A percentile compares a stretch with the other conserved stretches of the same genome.
phyloP scores from a whole-genome alignment of 2,888 invertebrate species.

The Yponomeuta plumbellus region DNA sequence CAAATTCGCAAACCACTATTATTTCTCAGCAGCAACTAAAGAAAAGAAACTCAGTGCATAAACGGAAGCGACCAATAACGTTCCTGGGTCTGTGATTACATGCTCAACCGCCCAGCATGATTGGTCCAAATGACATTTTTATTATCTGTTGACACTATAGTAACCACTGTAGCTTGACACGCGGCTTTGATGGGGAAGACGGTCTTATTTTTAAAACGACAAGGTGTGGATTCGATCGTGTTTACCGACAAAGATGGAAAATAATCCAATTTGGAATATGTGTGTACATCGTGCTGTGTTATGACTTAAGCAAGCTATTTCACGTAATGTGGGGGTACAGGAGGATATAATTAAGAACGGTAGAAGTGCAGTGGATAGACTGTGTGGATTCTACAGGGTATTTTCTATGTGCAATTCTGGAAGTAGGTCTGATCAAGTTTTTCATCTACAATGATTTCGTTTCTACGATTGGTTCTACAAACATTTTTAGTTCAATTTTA shows the following conservation, averaged over 20 bases:
- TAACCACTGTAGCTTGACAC: neutral
- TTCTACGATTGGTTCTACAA: no score
- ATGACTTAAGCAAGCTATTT: constrained; percentile 5
- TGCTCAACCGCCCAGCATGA: constrained; percentile 28
- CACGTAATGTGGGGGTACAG: neutral
- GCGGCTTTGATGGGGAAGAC: neutral
- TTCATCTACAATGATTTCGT: no score
- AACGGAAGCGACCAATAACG: constrained; percentile 27
- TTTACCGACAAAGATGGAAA: neutral
- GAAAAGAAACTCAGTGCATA: constrained; percentile 13
- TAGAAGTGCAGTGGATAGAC: no score
- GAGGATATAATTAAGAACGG: no score
- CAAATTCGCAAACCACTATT: neutral
- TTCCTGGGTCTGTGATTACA: constrained; percentile 24
- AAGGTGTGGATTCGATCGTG: neutral
- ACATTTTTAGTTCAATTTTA: no score
- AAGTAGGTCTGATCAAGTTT: no score
- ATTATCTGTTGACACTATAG: constrained; percentile 17
- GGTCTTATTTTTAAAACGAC: neutral
- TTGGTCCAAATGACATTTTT: constrained; percentile 26
- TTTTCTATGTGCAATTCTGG: no score
- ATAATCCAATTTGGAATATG: neutral
- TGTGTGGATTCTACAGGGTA: no score
- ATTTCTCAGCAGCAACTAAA: neutral
- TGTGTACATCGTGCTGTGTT: neutral